These are phyloP conservation scores for Ophion obscuratus DNA, from an alignment of 2,888 invertebrate genomes.

Conservation along the genomic window DNA sequence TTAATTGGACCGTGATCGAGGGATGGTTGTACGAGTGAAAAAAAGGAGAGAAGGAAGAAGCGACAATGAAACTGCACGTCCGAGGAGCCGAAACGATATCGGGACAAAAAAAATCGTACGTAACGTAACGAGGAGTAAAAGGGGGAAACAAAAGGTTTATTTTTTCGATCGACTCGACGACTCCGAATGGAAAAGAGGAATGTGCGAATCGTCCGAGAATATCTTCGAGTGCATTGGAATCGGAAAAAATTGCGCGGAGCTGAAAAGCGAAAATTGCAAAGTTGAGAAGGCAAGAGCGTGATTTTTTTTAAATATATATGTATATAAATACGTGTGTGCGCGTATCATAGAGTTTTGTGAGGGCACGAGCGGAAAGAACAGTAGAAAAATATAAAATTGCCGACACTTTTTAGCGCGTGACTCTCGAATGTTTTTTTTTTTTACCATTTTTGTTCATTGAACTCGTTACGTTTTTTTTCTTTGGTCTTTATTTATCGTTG, in stretches of 20 bases:
- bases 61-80: neutral
- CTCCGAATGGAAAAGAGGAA: no score
- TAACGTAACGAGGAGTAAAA: constrained; percentile 9
- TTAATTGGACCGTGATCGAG: constrained; percentile 43
- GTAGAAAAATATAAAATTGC: constrained; percentile 83
- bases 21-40: neutral
- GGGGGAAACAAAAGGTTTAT: neutral
- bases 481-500: constrained; percentile 34
- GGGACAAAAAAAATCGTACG: neutral
- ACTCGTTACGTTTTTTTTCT: constrained; percentile 6
- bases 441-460: constrained; percentile 53
- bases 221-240: no score
- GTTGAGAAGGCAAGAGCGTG: constrained; percentile 14
- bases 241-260: no score
- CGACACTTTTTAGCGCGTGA: constrained; percentile 75
- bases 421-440: constrained; percentile 60
- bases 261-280: neutral
- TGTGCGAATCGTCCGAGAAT: no score
- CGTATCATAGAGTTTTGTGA: constrained; percentile 34
- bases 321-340: constrained; percentile 27
- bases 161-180: no score
- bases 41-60: neutral
- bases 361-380: constrained; percentile 70
- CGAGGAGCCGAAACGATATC: neutral
- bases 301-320: constrained; percentile 44